Conservation (phyloP, 1,140 invertebrate species). For the Sitobion miscanthi region DNA sequence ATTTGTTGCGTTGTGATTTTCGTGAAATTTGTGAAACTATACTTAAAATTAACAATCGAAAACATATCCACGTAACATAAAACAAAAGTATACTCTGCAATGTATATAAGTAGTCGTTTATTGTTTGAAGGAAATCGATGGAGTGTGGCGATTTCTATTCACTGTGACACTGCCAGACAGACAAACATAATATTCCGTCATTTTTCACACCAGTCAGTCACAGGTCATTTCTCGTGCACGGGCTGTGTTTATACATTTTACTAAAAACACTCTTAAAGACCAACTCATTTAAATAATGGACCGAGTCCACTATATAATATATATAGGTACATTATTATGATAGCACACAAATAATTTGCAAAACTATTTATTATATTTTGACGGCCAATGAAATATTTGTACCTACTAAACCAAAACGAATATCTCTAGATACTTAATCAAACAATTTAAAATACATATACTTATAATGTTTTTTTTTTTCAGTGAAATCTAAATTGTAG, state of each 20-base stretch:
- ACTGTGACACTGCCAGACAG: slow-evolving; percentile 11
- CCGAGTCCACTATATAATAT: neutral
- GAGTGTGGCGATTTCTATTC: slow-evolving; percentile 54
- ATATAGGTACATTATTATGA: neutral
- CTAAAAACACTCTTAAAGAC: neutral
- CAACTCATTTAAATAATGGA: slow-evolving; percentile 12
- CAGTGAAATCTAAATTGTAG: neutral
- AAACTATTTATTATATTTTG: neutral
- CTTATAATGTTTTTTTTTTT: neutral
- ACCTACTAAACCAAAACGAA: slow-evolving; percentile 17
- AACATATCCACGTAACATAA: slow-evolving; percentile 41
- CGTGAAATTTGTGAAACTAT: slow-evolving; percentile 41
- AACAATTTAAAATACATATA: slow-evolving; percentile 23
- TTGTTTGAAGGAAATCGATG: slow-evolving; percentile 44
- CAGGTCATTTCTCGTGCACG: slow-evolving; percentile 51
- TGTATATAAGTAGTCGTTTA: slow-evolving; percentile 17
- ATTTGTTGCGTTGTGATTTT: neutral
- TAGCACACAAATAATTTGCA: slow-evolving; percentile 27
- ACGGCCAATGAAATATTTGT: neutral
- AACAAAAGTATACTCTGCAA: slow-evolving; percentile 18
- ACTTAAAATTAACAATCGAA: slow-evolving; percentile 32
- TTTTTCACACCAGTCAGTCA: slow-evolving; percentile 50
- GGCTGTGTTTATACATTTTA: slow-evolving; percentile 1
- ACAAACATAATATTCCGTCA: slow-evolving; percentile 38
- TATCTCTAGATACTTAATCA: neutral